Base-by-base conservation (phyloP, 2,113 vertebrate genomes). In the Arvicanthis niloticus region DNA sequence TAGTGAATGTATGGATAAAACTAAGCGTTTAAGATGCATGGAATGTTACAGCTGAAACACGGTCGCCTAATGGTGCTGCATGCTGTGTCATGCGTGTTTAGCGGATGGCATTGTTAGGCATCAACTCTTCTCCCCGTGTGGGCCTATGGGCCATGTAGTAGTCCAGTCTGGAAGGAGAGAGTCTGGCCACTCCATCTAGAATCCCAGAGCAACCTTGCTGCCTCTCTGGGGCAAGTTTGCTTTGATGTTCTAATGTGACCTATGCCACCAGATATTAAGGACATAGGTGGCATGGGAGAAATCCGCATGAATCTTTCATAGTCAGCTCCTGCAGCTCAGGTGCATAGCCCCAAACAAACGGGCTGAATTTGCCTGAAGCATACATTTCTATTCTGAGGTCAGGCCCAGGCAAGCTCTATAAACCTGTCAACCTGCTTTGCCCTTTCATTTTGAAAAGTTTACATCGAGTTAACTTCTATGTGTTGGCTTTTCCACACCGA, bases 241-340 rank as follows among this genome's bases (percentile, higher is more conserved):
- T 97, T 94, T 96, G 97, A 98, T 93, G 68, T 91, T 93, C 60
- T 68, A 80, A 86, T 65, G 91, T 48, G 65, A 87, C 5, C 34
- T 95, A 92, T 96, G 89, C 97, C 97, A 91, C 96, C 98, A 98
- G 98, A 93, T 97, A 97, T 82, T 97, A 91, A 95, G 96, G 98
- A 97, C 96, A 67, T 45, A 96, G 97, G 95, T 88, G 86, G 97
- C 13, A 65, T 13, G 3, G 60, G 92, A 97, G 90, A 88, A 40
- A 76, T 94, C 92, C 84, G 85, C 75, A 97, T 98, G 98, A 97
- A 98, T 98, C 96, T 98, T 98, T 98, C 95, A 98, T 97, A 67
- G 65, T 89, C n/a, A 51, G 58, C 95, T 98, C 95, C 96, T 56
- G 45, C 86, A 37, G 97, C 89, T 97, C 96, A 97, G 96, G 95